Evolutionary conservation across 2,888 invertebrate genomes (phyloP).

Genomic region (Melanargia galathea): DNA sequence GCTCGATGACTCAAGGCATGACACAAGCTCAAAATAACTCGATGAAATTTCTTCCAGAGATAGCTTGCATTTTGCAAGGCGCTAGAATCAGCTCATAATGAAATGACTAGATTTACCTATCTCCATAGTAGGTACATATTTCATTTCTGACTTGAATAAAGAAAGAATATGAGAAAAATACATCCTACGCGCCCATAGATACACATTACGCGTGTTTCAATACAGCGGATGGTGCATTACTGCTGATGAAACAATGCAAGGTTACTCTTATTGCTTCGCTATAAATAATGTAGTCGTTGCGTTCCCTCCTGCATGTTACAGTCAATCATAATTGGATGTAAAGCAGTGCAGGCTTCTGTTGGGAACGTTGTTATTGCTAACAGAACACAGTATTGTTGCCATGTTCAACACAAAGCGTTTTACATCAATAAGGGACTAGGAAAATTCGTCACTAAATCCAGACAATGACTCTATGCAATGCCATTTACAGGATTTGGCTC

Average conservation of each 20-base stretch:
- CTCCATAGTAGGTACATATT: too few species aligned
- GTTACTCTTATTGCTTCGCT: conserved; percentile 33
- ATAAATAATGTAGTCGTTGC: conserved; percentile 30
- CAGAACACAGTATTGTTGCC: not conserved
- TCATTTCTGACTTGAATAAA: not conserved
- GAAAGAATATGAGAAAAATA: not conserved
- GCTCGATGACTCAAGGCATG: too few species aligned
- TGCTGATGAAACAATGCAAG: conserved; percentile 36
- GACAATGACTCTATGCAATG: too few species aligned
- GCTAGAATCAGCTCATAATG: too few species aligned
- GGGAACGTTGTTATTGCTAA: not conserved
- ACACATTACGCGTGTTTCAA: not conserved
- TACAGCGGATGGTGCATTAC: conserved; percentile 22
- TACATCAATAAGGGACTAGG: too few species aligned
- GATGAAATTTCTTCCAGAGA: too few species aligned
- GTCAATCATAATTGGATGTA: conserved; percentile 14
- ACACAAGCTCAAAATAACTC: too few species aligned
- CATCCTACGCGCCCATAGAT: not conserved
- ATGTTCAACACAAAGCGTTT: not conserved
- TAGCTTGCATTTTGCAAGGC: too few species aligned
- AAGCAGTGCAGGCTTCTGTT: not conserved
- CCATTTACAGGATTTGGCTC: too few species aligned
- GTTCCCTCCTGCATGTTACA: conserved; percentile 9
- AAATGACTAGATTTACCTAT: too few species aligned
- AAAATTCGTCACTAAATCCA: too few species aligned